phyloP scores from a whole-genome alignment of 2,888 invertebrate genomes.

The Ischnura elegans region DNA sequence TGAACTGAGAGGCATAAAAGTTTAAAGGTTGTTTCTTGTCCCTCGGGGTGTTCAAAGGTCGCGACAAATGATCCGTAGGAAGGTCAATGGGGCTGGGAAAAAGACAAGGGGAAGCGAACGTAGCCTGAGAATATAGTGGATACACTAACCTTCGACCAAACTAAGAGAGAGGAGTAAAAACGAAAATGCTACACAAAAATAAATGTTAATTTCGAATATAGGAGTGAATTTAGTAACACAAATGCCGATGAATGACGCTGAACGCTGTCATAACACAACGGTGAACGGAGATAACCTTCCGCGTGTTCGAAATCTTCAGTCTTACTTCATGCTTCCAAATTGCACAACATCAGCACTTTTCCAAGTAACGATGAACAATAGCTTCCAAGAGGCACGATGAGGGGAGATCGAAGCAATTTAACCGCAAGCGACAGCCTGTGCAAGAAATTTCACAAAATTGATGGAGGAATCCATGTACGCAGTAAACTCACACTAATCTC shows the following conservation, averaged over 20 bases:
- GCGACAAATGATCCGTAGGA: conserved; percentile 18
- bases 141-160: neutral
- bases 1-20: neutral
- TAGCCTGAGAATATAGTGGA: neutral
- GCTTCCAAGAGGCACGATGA: neutral
- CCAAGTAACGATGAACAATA: neutral
- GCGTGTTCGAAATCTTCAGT: neutral
- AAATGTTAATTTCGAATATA: neutral
- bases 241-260: neutral
- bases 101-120: neutral
- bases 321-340: neutral
- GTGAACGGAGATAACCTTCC: neutral
- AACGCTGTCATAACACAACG: neutral
- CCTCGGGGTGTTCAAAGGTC: conserved; percentile 38
- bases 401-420: neutral
- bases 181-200: neutral
- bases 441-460: neutral
- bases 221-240: neutral
- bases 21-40: conserved; percentile 35
- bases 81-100: conserved; percentile 7
- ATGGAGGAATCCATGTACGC: neutral
- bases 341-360: neutral
- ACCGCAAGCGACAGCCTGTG: neutral
- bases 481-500: neutral
- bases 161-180: neutral